phyloP scores from a whole-genome alignment of 2,888 invertebrate species.

The Hydroisotoma schaefferi region DNA sequence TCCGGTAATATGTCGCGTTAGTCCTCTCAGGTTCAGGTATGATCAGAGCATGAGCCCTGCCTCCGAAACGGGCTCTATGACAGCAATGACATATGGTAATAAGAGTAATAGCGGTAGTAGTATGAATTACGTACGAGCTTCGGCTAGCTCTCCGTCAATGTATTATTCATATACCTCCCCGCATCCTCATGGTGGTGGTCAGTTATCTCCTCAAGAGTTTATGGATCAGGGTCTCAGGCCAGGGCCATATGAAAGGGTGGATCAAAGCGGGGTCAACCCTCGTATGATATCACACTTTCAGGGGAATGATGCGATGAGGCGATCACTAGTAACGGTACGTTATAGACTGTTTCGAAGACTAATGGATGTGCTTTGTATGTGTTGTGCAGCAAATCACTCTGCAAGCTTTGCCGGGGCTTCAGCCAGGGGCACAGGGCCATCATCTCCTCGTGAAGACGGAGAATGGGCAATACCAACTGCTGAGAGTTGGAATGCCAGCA shows the following conservation, averaged over 20 bases:
- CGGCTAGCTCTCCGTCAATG: neutral
- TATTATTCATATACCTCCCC: neutral
- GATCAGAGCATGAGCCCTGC: neutral
- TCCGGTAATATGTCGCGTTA: slow-evolving; percentile 23
- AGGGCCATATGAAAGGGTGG: slow-evolving; percentile 19
- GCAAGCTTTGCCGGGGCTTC: slow-evolving; percentile 79
- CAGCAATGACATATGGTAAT: slow-evolving; percentile 6
- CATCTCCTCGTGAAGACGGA: slow-evolving; percentile 87
- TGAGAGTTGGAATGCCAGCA: slow-evolving; percentile 81
- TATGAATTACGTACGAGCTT: slow-evolving; percentile 5
- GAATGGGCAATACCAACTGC: slow-evolving; percentile 90
- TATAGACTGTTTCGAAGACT: slow-evolving; percentile 43
- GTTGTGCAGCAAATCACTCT: slow-evolving; percentile 71
- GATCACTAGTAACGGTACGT: slow-evolving; percentile 48
- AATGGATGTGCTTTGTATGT: slow-evolving; percentile 50
- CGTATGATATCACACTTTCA: slow-evolving; percentile 30
- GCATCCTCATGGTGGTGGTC: slow-evolving; percentile 3
- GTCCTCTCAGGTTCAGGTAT: slow-evolving; percentile 8
- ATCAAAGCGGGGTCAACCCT: slow-evolving; percentile 17
- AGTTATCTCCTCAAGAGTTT: slow-evolving; percentile 10
- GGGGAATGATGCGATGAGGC: slow-evolving; percentile 42
- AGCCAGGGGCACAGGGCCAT: slow-evolving; percentile 75
- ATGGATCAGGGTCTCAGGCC: slow-evolving; percentile 11
- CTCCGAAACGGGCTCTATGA: neutral
- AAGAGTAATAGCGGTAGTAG: slow-evolving; percentile 13